Base-by-base conservation (phyloP, 2,888 invertebrate genomes). In the Caenorhabditis sinica region DNA sequence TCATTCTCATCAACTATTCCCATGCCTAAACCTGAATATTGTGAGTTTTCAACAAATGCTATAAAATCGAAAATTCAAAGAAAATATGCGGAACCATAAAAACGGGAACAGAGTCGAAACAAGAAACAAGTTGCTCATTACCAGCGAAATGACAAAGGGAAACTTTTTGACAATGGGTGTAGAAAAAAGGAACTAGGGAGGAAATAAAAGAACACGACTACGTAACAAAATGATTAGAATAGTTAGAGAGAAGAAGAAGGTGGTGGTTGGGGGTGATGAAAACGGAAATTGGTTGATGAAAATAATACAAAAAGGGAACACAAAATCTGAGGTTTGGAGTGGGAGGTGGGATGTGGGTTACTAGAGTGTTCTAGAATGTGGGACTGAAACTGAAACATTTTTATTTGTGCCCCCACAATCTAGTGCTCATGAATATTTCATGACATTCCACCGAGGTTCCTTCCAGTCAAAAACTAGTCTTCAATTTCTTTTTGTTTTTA, bases 41-140 rank as follows among this genome's bases (percentile, higher is more conserved):
- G 25, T 74, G 53, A 51, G 15, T 45, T 49, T 61, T 20, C 68
- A 15, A 66, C 49, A 30, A 28, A n/a, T 17, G 2, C 23, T 30
- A 49, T 30, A 36, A 17, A 63, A 61, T 75, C 23, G 51, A 68
- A 60, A 53, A 76, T 76, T 76, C 66, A 76, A 53, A 43, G 30
- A 60, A 49, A 36, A 23, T 51, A 68, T 51, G 68, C 68, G 51
- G 33, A 68, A 76, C 76, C 56, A 76, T 76, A 76, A 76, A 74
- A 68, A 56, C 25, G 15, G 43, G 60, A n/a, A 4, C 0, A 72
- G 40, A n/a, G 43, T 15, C 9, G 23, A 28, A 56, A 28, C 15
- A 28, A 53, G 66, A 58, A 66, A 66, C 56, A 66, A 65, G 56
- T 56, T 43, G 56, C 68, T 51, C 36, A 51, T 68, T 25, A 65